Evolutionary conservation across 1,140 invertebrate species (phyloP), one percentile per base, ranked within the genome.

Genomic region (Cotesia typhae): DNA sequence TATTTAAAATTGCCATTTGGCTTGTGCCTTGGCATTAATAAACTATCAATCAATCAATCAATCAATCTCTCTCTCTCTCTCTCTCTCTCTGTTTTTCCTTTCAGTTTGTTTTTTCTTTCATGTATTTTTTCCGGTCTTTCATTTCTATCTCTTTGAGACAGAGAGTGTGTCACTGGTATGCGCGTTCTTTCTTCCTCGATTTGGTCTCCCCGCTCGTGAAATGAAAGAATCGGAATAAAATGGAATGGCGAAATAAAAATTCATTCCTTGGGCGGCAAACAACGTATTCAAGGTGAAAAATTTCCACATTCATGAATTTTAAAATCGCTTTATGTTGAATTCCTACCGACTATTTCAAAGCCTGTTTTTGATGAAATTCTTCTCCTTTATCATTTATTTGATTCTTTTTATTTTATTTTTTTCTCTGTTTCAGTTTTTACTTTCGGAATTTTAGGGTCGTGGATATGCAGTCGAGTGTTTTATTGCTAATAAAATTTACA

Each of bases 241-340:
- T 47, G 41, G 52, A 52, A 47, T 5, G 47, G 14, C 14, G 38
- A 52, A 64, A 51, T 47, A 64, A 37, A 60, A 71, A 64, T 71
- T 71, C 69, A 36, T 64, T 71, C 37, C 69, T 53, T 61, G 69
- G 57, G 52, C 47, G 64, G 14, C 60, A 53, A 63, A 38, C 36
- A 70, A 51, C 57, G 10, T 47, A 64, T 61, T 51, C 69, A 47
- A 20, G 35, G 17, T 12, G 28, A 51, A 51, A 71, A 71, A 71
- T 71, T 47, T 47, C 41, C 41, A 60, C 61, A 51, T 64, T 71
- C 69, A 71, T 71, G 60, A 71, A 71, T 71, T 71, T 71, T 71
- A 71, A 71, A 71, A 17, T 47, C 20, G 47, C 63, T 71, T 71
- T 64, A 71, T 71, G 60, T 55, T 52, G 64, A 70, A 64, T 52